Evolutionary conservation across 2,113 vertebrate genomes (phyloP).

Genomic region (Acrocephalus arundinaceus): DNA sequence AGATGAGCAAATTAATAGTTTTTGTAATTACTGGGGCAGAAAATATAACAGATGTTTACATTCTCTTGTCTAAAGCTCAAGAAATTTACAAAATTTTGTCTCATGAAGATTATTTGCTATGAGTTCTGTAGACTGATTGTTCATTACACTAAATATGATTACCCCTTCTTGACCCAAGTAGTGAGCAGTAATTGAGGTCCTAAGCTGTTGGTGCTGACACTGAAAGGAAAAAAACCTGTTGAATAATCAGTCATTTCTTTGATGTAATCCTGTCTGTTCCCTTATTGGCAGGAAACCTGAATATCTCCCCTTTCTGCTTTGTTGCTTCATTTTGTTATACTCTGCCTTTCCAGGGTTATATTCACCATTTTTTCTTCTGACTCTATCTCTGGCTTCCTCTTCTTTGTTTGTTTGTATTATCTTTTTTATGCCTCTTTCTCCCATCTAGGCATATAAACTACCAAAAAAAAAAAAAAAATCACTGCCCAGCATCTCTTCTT

Average conservation of each 20-base stretch:
- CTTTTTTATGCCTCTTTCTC: neutral
- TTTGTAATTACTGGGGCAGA: conserved; percentile 20
- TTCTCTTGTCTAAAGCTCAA: neutral
- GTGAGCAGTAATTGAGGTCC: neutral
- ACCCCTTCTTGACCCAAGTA: neutral
- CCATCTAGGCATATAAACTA: neutral
- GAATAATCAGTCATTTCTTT: neutral
- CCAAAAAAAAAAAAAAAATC: neutral
- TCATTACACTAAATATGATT: neutral
- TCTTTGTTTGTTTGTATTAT: neutral
- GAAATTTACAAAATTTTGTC: neutral
- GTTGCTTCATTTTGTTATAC: neutral
- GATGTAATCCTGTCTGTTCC: neutral
- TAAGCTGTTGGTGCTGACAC: neutral
- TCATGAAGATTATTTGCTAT: neutral
- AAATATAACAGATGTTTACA: conserved; percentile 15
- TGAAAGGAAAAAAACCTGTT: neutral
- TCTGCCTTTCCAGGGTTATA: neutral
- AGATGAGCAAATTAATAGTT: conserved; percentile 4
- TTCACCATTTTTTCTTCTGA: neutral
- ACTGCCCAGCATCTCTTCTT: neutral
- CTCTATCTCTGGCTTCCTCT: neutral
- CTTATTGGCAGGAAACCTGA: neutral
- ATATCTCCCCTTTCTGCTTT: neutral
- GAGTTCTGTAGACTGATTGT: neutral